Evolutionary conservation across 2,113 vertebrate species (phyloP).

Genomic region (Lampris incognitus): DNA sequence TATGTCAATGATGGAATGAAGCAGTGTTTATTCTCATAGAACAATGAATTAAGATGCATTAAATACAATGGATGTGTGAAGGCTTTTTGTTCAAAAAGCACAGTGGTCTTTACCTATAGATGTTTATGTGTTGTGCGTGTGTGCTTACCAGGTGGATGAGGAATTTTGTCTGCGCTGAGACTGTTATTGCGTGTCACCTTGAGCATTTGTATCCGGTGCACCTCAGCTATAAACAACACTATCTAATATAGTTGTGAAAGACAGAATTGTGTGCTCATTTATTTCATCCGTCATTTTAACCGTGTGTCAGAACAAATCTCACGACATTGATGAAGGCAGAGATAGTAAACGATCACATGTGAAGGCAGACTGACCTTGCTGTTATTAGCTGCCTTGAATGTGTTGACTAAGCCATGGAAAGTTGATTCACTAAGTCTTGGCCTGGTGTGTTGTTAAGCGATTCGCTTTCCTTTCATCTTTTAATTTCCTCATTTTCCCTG

Average conservation of each 20-base stretch:
- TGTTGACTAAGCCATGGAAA: slow-evolving; percentile 48
- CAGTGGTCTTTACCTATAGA: slow-evolving; percentile 63
- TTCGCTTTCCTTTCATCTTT: slow-evolving; percentile 22
- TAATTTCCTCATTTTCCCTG: slow-evolving; percentile 27
- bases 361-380: slow-evolving; percentile 14
- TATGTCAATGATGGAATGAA: slow-evolving; percentile 60
- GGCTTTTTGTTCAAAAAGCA: slow-evolving; percentile 64
- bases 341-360: slow-evolving; percentile 11
- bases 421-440: slow-evolving; percentile 36
- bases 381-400: slow-evolving; percentile 66
- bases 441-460: slow-evolving; percentile 54
- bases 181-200: slow-evolving; percentile 58
- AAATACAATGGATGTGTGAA: slow-evolving; percentile 43
- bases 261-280: slow-evolving; percentile 51
- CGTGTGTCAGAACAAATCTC: slow-evolving; percentile 70
- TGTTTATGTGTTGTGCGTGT: slow-evolving; percentile 26
- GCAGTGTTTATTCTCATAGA: slow-evolving; percentile 77
- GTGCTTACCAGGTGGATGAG: slow-evolving; percentile 48
- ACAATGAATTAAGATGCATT: slow-evolving; percentile 64
- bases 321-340: slow-evolving; percentile 39
- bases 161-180: slow-evolving; percentile 51
- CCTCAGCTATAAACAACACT: slow-evolving; percentile 49
- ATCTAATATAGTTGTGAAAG: slow-evolving; percentile 29
- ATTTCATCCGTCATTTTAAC: slow-evolving; percentile 57
- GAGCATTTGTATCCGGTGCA: slow-evolving; percentile 45